A percentile compares a stretch with the other conserved stretches of the same genome.
phyloP scores from a whole-genome alignment of 2,113 vertebrate species.

The Leucopternis melanops region DNA sequence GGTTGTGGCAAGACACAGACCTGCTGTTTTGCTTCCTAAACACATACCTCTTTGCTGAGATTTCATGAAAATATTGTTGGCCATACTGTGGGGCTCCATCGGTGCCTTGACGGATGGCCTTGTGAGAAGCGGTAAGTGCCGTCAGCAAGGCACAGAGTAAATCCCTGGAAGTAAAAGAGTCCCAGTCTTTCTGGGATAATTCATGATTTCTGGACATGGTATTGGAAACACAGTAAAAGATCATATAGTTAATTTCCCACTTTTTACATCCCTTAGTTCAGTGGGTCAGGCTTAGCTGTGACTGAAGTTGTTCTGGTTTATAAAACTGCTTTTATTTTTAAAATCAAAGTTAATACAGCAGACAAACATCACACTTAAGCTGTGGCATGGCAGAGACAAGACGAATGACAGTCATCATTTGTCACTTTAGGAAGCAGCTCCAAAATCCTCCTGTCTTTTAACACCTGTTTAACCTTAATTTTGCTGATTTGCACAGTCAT shows the following conservation, averaged over 20 bases:
- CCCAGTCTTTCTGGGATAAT: not conserved
- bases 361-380: not conserved
- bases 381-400: not conserved
- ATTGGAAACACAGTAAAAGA: not conserved
- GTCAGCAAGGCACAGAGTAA: not conserved
- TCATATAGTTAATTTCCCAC: not conserved
- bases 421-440: not conserved
- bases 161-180: not conserved
- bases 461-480: not conserved
- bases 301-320: not conserved
- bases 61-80: not conserved
- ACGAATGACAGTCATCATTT: not conserved
- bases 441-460: not conserved
- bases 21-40: not conserved
- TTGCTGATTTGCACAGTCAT: not conserved
- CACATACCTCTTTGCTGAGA: not conserved
- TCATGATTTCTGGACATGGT: not conserved
- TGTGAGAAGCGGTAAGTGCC: not conserved
- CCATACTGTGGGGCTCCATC: rapidly evolving
- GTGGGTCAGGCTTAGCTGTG: not conserved
- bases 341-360: not conserved
- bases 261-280: not conserved
- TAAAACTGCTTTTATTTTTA: not conserved
- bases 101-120: not conserved
- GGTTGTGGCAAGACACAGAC: not conserved